A percentile compares a stretch with the other conserved stretches of the same genome.
phyloP scores from a whole-genome alignment of 2,888 invertebrate species.

The Calliphora vomitoria region DNA sequence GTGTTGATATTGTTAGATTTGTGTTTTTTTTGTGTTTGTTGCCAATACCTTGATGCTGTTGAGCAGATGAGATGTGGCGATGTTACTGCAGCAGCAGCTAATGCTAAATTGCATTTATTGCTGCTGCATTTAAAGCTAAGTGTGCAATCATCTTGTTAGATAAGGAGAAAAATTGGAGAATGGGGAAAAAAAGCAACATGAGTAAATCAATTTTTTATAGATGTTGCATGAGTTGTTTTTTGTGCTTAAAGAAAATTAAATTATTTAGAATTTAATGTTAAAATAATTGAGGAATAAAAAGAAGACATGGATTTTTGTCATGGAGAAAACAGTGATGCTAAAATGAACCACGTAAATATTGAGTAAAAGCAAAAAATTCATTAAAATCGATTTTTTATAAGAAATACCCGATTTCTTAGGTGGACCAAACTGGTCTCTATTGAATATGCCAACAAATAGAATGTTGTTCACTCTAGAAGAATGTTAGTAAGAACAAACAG shows the following conservation, averaged over 20 bases:
- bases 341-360: too few species aligned
- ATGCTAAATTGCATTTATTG: slow-evolving; percentile 62
- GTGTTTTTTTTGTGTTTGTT: slow-evolving; percentile 1
- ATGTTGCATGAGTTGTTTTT: background rate
- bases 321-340: background rate
- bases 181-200: slow-evolving; percentile 19
- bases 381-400: too few species aligned
- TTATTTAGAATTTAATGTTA: slow-evolving; percentile 9
- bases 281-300: background rate
- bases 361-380: too few species aligned
- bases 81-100: slow-evolving; percentile 34
- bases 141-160: slow-evolving; percentile 70
- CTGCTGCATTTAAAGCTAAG: slow-evolving; percentile 61
- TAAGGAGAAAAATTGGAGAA: slow-evolving; percentile 60
- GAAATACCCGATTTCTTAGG: too few species aligned
- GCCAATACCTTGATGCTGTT: slow-evolving; percentile 26
- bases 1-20: slow-evolving; percentile 21
- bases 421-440: too few species aligned
- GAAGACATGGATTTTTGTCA: background rate
- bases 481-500: too few species aligned
- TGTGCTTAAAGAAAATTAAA: slow-evolving; percentile 27
- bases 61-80: slow-evolving; percentile 12
- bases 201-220: slow-evolving; percentile 40
- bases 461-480: too few species aligned
- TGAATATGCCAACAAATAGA: too few species aligned